These are phyloP conservation scores for Cranoglanis bouderius DNA, from an alignment of 2,113 vertebrate species.

Conservation along the genomic window DNA sequence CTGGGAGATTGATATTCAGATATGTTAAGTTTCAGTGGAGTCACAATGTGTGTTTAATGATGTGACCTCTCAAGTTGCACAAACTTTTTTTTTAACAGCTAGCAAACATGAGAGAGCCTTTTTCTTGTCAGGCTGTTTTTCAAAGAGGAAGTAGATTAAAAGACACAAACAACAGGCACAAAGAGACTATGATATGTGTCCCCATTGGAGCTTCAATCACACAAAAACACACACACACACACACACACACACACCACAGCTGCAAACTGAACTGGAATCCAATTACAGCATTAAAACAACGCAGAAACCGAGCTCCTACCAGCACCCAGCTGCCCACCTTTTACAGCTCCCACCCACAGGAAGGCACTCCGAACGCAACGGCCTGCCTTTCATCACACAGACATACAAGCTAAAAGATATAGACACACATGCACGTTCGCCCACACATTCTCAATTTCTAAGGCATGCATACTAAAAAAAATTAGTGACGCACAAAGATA, in stretches of 20 bases:
- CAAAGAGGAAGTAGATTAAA: constrained; percentile 22
- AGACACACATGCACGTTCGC: neutral
- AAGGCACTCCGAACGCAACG: neutral
- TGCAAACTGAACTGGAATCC: constrained; percentile 27
- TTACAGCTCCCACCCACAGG: neutral
- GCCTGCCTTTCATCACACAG: constrained; percentile 6
- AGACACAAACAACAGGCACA: constrained; percentile 2
- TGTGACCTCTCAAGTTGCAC: neutral
- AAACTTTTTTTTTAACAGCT: neutral
- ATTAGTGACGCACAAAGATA: neutral
- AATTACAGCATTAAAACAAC: constrained; percentile 35
- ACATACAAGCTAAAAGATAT: neutral
- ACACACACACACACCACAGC: neutral
- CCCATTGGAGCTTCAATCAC: neutral
- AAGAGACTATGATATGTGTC: constrained; percentile 21
- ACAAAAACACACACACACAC: neutral
- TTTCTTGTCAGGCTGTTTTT: neutral
- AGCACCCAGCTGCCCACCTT: constrained; percentile 23
- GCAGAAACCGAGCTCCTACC: constrained; percentile 2
- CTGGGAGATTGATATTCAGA: neutral
- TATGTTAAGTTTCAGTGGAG: constrained; percentile 2
- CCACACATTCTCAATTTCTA: neutral
- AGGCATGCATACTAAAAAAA: neutral
- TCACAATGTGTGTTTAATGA: neutral
- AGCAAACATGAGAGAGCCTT: neutral